Evolutionary conservation across 2,888 invertebrate species (phyloP).

Genomic region (Mechanitis messenoides): DNA sequence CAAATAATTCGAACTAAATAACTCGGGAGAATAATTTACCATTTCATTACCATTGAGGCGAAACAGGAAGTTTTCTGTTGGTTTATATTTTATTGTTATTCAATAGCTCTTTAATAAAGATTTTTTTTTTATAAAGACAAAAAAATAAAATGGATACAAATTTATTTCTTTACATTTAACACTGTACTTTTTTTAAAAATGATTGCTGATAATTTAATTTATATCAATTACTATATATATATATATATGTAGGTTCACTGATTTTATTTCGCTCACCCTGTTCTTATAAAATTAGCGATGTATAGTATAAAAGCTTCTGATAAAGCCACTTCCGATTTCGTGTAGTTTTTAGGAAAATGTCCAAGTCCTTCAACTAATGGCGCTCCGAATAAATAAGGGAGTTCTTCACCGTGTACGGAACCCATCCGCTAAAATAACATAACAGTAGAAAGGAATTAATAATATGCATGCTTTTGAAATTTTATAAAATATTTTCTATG

Average conservation of each 20-base stretch:
- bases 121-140: background rate
- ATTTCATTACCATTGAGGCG: slow-evolving; percentile 37
- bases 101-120: slow-evolving; percentile 1
- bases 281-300: slow-evolving; percentile 91
- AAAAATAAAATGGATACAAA: background rate
- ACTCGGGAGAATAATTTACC: slow-evolving; percentile 40
- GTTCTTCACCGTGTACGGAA: slow-evolving; percentile 93
- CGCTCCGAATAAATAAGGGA: slow-evolving; percentile 93
- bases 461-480: background rate
- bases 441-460: background rate
- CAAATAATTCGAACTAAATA: slow-evolving; percentile 27
- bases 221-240: background rate
- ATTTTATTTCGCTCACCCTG: slow-evolving; percentile 82
- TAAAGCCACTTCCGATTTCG: slow-evolving; percentile 88
- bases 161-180: background rate
- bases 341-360: slow-evolving; percentile 92
- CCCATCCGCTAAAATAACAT: slow-evolving; percentile 84
- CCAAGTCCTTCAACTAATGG: slow-evolving; percentile 89
- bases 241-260: too few relatives aligned
- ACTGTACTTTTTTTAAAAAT: background rate
- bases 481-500: too few relatives aligned
- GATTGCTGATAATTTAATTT: background rate
- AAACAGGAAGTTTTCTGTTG: slow-evolving; percentile 35
- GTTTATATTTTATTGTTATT: slow-evolving; percentile 13
- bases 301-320: slow-evolving; percentile 92